A percentile compares a stretch with the other conserved stretches of the same genome.
phyloP scores from a whole-genome alignment of 2,888 invertebrate species.

The Spodoptera picta region DNA sequence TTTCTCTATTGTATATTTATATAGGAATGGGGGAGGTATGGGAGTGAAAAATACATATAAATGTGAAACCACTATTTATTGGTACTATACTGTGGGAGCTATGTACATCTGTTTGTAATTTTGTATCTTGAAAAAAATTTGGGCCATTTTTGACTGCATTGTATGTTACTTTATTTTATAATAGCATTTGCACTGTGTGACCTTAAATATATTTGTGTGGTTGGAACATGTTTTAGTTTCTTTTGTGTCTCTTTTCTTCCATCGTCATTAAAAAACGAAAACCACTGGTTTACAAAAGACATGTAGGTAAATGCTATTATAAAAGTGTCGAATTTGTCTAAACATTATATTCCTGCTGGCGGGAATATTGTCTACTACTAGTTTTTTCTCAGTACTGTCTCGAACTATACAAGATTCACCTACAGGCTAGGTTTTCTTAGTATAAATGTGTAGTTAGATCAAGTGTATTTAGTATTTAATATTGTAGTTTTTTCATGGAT shows the following conservation, averaged over 20 bases:
- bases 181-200: slow-evolving; percentile 16
- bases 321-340: slow-evolving; percentile 1
- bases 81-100: slow-evolving; percentile 11
- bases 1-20: slow-evolving; percentile 50
- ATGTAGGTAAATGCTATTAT: slow-evolving; percentile 17
- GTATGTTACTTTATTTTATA: slow-evolving; percentile 5
- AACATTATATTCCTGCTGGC: slow-evolving; percentile 42
- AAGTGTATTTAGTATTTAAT: slow-evolving; percentile 32
- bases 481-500: slow-evolving; percentile 42
- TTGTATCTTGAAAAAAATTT: slow-evolving; percentile 13
- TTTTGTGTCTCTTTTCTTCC: too few relatives aligned
- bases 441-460: slow-evolving; percentile 18
- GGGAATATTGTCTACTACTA: slow-evolving; percentile 29
- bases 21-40: slow-evolving; percentile 35
- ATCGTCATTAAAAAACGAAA: too few relatives aligned
- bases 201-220: too few relatives aligned
- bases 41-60: slow-evolving; percentile 24
- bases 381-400: slow-evolving; percentile 22
- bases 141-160: slow-evolving; percentile 39
- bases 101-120: slow-evolving; percentile 10
- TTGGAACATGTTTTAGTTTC: too few relatives aligned
- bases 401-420: slow-evolving; percentile 15
- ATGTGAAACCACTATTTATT: slow-evolving; percentile 15
- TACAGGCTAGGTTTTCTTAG: slow-evolving; percentile 38
- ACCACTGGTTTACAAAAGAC: not conserved